phyloP scores from a whole-genome alignment of 2,888 invertebrate species.

The Pheosia gnoma region DNA sequence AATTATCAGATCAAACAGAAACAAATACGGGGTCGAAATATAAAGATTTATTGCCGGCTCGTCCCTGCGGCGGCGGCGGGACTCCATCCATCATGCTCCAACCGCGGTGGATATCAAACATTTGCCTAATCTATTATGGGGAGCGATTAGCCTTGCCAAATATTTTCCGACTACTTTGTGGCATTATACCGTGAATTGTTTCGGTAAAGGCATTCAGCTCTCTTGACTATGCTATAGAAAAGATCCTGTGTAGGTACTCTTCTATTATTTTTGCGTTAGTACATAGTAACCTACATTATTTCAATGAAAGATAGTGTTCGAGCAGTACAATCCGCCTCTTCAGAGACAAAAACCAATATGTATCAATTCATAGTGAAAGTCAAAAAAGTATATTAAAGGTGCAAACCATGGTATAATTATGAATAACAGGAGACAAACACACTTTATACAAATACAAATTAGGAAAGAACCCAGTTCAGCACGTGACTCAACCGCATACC shows the following conservation, averaged over 20 bases:
- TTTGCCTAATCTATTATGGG: conserved; percentile 48
- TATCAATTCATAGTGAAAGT: no score
- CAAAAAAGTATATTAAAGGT: no score
- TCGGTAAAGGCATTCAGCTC: neutral
- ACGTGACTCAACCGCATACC: no score
- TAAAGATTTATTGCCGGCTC: conserved; percentile 41
- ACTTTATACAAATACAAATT: no score
- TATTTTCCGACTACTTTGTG: conserved; percentile 30
- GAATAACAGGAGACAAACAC: no score
- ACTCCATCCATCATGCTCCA: conserved; percentile 42
- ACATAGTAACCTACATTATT: no score
- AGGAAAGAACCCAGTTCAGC: no score
- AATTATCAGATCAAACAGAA: conserved; percentile 56
- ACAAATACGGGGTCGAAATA: conserved; percentile 35
- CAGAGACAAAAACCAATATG: no score
- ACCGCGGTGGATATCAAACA: conserved; percentile 36
- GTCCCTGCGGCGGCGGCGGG: conserved; percentile 20
- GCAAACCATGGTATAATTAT: no score
- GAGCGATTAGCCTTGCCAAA: conserved; percentile 18
- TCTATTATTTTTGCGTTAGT: no score
- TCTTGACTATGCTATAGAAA: neutral
- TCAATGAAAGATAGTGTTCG: no score
- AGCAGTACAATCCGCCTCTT: no score
- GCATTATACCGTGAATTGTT: neutral
- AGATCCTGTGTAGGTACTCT: neutral